phyloP scores from a whole-genome alignment of 2,888 invertebrate genomes.

The Drosophila paracracens region DNA sequence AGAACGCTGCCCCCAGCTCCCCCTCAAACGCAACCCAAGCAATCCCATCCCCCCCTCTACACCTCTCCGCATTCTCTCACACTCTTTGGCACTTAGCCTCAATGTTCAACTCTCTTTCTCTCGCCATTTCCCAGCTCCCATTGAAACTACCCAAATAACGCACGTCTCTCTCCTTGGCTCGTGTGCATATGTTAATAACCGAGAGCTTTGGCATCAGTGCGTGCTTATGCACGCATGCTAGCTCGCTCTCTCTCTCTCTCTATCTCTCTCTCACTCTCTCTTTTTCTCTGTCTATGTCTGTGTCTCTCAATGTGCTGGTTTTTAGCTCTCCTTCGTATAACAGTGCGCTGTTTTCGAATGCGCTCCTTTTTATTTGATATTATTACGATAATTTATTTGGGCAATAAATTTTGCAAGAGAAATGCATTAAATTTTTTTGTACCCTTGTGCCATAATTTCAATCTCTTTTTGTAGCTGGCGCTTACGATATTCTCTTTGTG shows the following conservation, averaged over 20 bases:
- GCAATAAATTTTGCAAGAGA: constrained; percentile 81
- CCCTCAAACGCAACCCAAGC: constrained; percentile 27
- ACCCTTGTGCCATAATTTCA: constrained; percentile 70
- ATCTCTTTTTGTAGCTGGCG: constrained; percentile 50
- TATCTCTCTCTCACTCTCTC: neutral
- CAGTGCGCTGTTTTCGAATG: constrained; percentile 43
- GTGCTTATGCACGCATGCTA: constrained; percentile 50
- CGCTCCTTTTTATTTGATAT: constrained; percentile 74
- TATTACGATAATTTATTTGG: constrained; percentile 82
- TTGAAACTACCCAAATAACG: constrained; percentile 17
- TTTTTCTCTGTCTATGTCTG: neutral
- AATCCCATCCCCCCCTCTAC: constrained; percentile 1
- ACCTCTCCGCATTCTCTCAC: neutral
- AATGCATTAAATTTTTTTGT: constrained; percentile 77
- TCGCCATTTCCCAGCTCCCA: neutral
- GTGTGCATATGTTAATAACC: constrained; percentile 78
- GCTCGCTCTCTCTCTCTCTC: constrained; percentile 19
- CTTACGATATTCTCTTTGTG: constrained; percentile 23
- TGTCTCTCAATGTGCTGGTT: constrained; percentile 3
- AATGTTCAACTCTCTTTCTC: constrained; percentile 34
- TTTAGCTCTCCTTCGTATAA: constrained; percentile 1
- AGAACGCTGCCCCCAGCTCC: constrained; percentile 55
- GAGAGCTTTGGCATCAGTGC: constrained; percentile 65
- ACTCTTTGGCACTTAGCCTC: constrained; percentile 55
- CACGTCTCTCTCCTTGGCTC: constrained; percentile 40